A percentile compares a stretch with the other conserved stretches of the same genome.
Evolutionary conservation across 2,113 vertebrate species (phyloP).

Genomic region (Ivindomyrus marchei): DNA sequence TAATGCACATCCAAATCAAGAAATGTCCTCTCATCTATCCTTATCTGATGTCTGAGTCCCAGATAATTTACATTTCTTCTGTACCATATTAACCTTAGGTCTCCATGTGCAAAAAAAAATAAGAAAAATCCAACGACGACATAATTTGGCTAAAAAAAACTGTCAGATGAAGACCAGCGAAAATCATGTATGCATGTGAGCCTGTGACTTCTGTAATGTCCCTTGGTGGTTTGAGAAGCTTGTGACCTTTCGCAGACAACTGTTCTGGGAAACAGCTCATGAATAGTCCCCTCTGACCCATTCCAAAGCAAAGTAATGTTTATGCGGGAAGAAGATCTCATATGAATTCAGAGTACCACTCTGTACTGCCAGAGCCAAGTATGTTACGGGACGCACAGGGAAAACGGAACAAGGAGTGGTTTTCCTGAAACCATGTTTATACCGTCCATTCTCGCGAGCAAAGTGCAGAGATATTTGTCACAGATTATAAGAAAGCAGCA

Average conservation of each 20-base stretch:
- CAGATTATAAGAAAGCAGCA: background rate
- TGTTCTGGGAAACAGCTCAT: constrained; percentile 6
- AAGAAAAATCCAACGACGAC: background rate
- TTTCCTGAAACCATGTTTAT: background rate
- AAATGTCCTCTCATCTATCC: background rate
- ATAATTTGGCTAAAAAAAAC: background rate
- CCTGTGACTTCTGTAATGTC: background rate
- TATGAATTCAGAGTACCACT: background rate
- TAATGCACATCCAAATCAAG: background rate
- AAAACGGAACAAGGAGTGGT: background rate
- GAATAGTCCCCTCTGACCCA: background rate
- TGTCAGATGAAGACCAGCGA: constrained; percentile 7
- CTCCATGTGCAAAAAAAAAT: background rate
- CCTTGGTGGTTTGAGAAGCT: background rate
- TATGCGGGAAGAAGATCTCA: background rate
- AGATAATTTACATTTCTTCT: background rate
- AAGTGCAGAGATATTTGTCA: background rate
- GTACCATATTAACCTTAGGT: constrained; percentile 10
- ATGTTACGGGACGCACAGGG: background rate
- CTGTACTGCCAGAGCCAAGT: constrained; percentile 30
- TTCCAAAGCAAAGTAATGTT: background rate
- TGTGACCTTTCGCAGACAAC: background rate
- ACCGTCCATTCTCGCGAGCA: background rate
- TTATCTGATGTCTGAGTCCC: background rate
- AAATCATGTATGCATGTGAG: background rate